Conservation (phyloP, 1,140 invertebrate genomes). For the Paralvinella palmiformis region DNA sequence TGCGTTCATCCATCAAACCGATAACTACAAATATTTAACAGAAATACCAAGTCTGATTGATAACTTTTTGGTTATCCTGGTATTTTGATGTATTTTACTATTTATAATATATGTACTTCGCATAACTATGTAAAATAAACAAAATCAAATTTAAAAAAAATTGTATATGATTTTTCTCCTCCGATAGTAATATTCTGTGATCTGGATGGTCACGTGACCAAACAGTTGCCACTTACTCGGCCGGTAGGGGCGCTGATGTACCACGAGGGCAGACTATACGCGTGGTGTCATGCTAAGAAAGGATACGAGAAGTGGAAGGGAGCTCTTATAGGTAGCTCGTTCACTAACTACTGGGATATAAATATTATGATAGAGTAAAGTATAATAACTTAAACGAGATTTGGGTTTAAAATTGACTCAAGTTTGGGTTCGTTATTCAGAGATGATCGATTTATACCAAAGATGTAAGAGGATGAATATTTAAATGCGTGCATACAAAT, state of each 20-base stretch:
- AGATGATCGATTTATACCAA: background rate
- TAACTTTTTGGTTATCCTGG: too few species aligned
- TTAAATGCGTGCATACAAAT: background rate
- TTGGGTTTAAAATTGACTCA: background rate
- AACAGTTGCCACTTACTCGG: background rate
- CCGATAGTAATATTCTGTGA: too few species aligned
- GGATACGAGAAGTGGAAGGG: conserved; percentile 1
- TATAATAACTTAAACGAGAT: background rate
- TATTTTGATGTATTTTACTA: too few species aligned
- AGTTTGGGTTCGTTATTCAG: background rate
- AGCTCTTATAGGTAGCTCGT: background rate
- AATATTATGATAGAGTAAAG: background rate
- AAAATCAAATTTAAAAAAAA: too few species aligned
- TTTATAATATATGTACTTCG: too few species aligned
- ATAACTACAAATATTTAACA: too few species aligned
- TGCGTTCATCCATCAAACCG: too few species aligned
- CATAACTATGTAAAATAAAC: too few species aligned
- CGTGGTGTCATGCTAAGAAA: conserved; percentile 4
- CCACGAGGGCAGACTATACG: background rate
- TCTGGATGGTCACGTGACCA: background rate
- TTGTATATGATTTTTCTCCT: too few species aligned
- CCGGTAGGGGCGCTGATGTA: background rate
- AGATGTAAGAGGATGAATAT: background rate
- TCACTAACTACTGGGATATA: background rate
- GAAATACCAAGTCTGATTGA: too few species aligned